These are phyloP conservation scores for Pogonomyrmex barbatus DNA, from an alignment of 1,140 invertebrate species.

Conservation along the genomic window DNA sequence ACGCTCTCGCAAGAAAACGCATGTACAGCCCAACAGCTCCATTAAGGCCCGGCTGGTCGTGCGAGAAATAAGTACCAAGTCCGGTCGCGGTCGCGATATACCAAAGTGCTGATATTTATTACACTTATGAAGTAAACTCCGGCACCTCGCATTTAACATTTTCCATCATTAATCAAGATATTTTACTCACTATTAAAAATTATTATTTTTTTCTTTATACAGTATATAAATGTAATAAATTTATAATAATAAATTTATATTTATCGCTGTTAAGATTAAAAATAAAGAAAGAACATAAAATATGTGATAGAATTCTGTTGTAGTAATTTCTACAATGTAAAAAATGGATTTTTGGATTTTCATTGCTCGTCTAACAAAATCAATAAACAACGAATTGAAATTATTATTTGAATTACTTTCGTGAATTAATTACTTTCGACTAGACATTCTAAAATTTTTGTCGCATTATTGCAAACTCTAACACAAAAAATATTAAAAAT, in stretches of 20 bases:
- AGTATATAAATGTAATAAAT: background rate
- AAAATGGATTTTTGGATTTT: background rate
- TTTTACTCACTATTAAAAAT: background rate
- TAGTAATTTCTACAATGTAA: background rate
- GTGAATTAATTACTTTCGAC: background rate
- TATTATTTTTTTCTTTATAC: background rate
- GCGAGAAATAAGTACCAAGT: slow-evolving; percentile 42
- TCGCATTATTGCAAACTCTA: background rate
- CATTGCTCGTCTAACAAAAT: background rate
- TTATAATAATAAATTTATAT: background rate
- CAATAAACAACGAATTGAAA: background rate
- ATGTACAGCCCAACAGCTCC: slow-evolving; percentile 36
- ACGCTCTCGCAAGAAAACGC: slow-evolving; percentile 42
- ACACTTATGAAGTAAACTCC: background rate
- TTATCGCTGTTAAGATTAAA: background rate
- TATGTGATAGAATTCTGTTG: background rate
- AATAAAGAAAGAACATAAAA: background rate
- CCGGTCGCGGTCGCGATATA: slow-evolving; percentile 13
- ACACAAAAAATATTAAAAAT: background rate
- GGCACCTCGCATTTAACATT: background rate
- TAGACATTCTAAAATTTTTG: background rate
- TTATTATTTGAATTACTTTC: background rate
- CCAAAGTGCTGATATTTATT: slow-evolving; percentile 29
- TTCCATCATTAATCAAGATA: slow-evolving; percentile 3
- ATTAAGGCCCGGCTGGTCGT: slow-evolving; percentile 30